Conservation (phyloP, 2,888 invertebrate genomes). For the Hyles lineata region DNA sequence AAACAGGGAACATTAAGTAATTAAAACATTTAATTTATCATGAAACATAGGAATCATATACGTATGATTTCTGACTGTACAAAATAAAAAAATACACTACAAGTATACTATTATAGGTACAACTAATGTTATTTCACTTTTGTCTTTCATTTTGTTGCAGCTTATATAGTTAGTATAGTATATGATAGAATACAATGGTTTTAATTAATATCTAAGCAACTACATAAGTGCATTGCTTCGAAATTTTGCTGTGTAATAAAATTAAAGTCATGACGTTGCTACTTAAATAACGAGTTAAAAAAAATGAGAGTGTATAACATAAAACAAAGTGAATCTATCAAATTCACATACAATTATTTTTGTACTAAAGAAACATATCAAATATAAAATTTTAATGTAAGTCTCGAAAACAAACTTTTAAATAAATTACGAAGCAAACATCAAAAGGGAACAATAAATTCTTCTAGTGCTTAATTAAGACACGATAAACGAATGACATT, state of each 20-base stretch:
- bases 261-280: too few relatives aligned
- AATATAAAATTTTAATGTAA: too few relatives aligned
- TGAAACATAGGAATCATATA: background rate
- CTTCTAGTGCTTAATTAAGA: too few relatives aligned
- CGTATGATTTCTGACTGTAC: slow-evolving; percentile 13
- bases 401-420: too few relatives aligned
- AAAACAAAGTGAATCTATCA: too few relatives aligned
- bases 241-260: background rate
- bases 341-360: too few relatives aligned
- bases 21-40: background rate
- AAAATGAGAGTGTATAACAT: too few relatives aligned
- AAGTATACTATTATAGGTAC: slow-evolving; percentile 42
- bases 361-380: too few relatives aligned
- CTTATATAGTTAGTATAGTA: slow-evolving; percentile 43
- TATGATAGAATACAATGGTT: slow-evolving; percentile 15
- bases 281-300: too few relatives aligned
- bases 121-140: slow-evolving; percentile 79
- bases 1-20: background rate
- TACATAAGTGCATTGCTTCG: background rate
- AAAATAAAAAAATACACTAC: slow-evolving; percentile 25
- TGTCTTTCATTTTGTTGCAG: slow-evolving; percentile 74
- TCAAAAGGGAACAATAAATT: too few relatives aligned
- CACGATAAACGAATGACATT: too few relatives aligned
- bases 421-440: too few relatives aligned
- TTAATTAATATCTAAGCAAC: background rate